Percentiles rank a stretch among this genome's conserved stretches.
Conservation (phyloP, 2,113 vertebrate species). For the Elgaria multicarinata region DNA sequence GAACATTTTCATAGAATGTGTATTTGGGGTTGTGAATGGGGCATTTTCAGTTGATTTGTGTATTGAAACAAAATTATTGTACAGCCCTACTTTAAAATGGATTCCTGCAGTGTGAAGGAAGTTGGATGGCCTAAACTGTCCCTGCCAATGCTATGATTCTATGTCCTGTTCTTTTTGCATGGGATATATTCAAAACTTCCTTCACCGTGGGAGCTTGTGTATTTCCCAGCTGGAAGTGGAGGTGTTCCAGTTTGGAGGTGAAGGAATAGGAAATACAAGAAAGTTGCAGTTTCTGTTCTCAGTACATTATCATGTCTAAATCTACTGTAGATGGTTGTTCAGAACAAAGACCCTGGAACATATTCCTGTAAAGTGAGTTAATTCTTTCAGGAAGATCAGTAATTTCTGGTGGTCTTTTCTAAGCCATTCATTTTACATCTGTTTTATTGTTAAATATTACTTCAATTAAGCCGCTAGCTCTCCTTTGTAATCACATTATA, state of each 20-base stretch:
- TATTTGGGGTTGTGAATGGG: too few relatives aligned
- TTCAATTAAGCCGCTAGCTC: background rate
- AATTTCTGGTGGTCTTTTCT: background rate
- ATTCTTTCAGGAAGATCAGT: constrained; percentile 6
- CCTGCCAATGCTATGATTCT: too few relatives aligned
- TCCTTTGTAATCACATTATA: constrained; percentile 2
- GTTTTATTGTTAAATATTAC: background rate
- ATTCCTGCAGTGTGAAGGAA: too few relatives aligned
- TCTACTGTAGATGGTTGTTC: background rate
- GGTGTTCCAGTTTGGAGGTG: background rate
- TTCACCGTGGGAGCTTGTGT: background rate
- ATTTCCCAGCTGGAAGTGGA: background rate
- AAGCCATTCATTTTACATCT: background rate
- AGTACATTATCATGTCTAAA: background rate
- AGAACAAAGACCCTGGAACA: constrained; percentile 26
- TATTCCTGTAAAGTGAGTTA: background rate
- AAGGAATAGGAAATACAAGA: background rate
- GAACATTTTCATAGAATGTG: too few relatives aligned
- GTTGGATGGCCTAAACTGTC: too few relatives aligned
- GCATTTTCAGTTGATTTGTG: too few relatives aligned
- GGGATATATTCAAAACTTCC: background rate
- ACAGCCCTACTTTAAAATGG: too few relatives aligned
- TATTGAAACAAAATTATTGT: too few relatives aligned
- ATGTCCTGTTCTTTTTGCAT: background rate
- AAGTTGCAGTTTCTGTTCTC: background rate